These are phyloP conservation scores for Ceramica pisi DNA, from an alignment of 2,888 invertebrate genomes.

Conservation along the genomic window DNA sequence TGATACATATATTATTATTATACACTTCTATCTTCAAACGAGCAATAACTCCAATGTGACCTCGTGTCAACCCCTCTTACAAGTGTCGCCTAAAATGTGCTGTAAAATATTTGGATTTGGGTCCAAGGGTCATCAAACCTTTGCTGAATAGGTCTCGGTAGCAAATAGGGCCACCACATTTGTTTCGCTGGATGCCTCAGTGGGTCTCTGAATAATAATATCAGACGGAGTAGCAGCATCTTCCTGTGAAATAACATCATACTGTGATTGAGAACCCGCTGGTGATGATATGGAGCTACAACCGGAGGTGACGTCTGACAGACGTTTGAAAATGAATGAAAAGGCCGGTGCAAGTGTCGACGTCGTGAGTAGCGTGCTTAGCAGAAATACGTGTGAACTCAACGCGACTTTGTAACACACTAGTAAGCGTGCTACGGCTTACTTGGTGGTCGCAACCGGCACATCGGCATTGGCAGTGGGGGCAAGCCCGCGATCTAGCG, in stretches of 20 bases:
- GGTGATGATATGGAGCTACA: conserved; percentile 37
- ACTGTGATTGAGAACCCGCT: conserved; percentile 55
- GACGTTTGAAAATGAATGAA: conserved; percentile 59
- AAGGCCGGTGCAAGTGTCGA: conserved; percentile 67
- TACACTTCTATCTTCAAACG: conserved; percentile 48
- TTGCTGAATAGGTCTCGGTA: conserved; percentile 53
- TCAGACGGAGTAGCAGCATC: conserved; percentile 57
- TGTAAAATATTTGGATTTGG: conserved; percentile 51
- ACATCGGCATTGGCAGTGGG: conserved; percentile 88
- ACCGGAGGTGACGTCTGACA: conserved; percentile 46
- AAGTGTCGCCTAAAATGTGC: conserved; percentile 55
- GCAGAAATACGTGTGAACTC: conserved; percentile 66
- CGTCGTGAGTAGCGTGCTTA: conserved; percentile 72
- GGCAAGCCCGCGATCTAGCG: conserved; percentile 87
- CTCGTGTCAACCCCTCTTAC: conserved; percentile 52
- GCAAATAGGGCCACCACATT: conserved; percentile 55
- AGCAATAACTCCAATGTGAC: conserved; percentile 51
- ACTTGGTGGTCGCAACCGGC: conserved; percentile 89
- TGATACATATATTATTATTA: conserved; percentile 48
- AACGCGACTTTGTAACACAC: conserved; percentile 77
- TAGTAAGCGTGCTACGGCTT: conserved; percentile 86
- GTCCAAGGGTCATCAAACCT: conserved; percentile 57
- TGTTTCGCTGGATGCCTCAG: conserved; percentile 55
- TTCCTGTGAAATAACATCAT: conserved; percentile 55
- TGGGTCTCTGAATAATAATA: conserved; percentile 52